A percentile compares a stretch with the other conserved stretches of the same genome.
phyloP scores from a whole-genome alignment of 2,888 invertebrate species.

The Luperina testacea region DNA sequence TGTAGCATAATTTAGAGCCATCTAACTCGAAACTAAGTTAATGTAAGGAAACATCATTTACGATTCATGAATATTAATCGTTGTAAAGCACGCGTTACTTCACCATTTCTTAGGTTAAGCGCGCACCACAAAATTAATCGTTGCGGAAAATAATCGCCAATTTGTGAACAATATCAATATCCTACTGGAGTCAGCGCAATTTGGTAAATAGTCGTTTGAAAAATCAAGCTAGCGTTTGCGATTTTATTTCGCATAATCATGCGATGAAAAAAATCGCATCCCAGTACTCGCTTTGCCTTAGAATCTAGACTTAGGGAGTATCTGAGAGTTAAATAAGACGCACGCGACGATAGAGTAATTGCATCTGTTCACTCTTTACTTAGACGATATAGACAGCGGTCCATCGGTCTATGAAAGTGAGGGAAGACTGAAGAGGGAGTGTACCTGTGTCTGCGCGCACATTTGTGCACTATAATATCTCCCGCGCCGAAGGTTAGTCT shows the following conservation, averaged over 20 bases:
- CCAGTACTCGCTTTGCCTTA: background rate
- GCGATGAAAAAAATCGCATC: background rate
- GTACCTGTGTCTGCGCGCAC: no score
- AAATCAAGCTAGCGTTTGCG: background rate
- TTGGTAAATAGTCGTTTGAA: background rate
- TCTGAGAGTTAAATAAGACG: background rate
- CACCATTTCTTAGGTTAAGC: conserved; percentile 2
- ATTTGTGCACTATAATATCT: no score
- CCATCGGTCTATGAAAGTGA: no score
- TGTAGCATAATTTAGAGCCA: conserved; percentile 17
- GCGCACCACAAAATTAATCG: no score
- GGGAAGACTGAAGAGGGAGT: no score
- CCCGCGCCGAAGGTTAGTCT: no score
- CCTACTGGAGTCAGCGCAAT: background rate
- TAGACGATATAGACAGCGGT: background rate
- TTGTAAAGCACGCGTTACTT: background rate
- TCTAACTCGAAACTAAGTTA: conserved; percentile 18
- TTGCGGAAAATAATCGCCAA: no score
- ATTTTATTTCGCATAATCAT: no score
- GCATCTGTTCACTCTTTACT: conserved; percentile 9
- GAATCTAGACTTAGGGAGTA: background rate
- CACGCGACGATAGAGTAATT: background rate
- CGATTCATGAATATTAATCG: conserved; percentile 40
- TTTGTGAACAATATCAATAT: no score
- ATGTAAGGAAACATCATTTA: conserved; percentile 31